Conservation (phyloP, 2,113 vertebrate species). For the Galeopterus variegatus region DNA sequence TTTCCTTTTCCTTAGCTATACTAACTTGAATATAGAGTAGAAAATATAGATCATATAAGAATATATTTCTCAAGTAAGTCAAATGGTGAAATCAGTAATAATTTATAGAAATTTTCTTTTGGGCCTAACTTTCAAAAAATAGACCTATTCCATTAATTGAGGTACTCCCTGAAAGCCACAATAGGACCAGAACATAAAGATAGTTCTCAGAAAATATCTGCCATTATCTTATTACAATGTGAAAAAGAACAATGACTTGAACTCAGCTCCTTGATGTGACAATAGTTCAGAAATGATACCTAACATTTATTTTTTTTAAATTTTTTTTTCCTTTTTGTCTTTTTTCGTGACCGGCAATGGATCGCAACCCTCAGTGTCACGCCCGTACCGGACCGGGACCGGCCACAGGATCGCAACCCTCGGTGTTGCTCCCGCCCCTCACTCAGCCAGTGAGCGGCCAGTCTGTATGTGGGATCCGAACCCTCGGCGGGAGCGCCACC, state of each 20-base stretch:
- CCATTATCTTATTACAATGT: slow-evolving; percentile 17
- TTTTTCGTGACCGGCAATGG: too few relatives aligned
- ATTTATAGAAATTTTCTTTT: slow-evolving; percentile 43
- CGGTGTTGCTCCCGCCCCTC: too few relatives aligned
- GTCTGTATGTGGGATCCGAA: too few relatives aligned
- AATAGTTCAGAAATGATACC: slow-evolving; percentile 26
- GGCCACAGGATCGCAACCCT: too few relatives aligned
- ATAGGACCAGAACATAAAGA: not conserved
- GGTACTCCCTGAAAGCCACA: not conserved
- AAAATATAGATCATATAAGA: slow-evolving; percentile 54
- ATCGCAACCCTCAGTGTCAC: too few relatives aligned
- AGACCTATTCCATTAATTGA: slow-evolving; percentile 6
- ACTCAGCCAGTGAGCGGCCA: too few relatives aligned
- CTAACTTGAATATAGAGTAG: slow-evolving; percentile 55
- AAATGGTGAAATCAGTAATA: slow-evolving; percentile 22
- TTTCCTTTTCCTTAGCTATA: slow-evolving; percentile 9
- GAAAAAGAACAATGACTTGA: slow-evolving; percentile 31
- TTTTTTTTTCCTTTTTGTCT: too few relatives aligned
- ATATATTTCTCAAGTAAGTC: slow-evolving; percentile 17
- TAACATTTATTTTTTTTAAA: slow-evolving; percentile 59
- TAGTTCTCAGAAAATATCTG: not conserved
- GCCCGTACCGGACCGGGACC: too few relatives aligned
- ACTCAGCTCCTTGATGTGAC: not conserved
- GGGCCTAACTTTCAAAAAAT: not conserved
- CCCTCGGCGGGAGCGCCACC: too few relatives aligned